Evolutionary conservation across 2,113 vertebrate genomes (phyloP), one percentile per base, ranked within the genome.

Genomic region (Girardinichthys multiradiatus): DNA sequence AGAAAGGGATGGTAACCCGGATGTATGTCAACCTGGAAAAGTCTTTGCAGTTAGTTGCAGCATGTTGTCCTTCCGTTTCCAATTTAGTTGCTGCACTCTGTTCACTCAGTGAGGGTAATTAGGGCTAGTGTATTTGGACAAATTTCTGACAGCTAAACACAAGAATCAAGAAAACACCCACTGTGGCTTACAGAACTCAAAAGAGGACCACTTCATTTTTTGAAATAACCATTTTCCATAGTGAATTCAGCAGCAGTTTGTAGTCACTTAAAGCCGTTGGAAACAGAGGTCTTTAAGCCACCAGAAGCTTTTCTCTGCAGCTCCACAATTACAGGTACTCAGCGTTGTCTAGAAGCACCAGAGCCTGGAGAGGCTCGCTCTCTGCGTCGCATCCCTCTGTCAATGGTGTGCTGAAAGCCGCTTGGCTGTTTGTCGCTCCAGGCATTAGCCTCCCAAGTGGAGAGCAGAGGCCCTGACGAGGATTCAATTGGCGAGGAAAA

Each of bases 251-350:
- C 64, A 54, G 79, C 87, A 77, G 93, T 95, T 95, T 94, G 93
- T 94, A 94, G 86, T 92, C 95, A 94, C 95, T 95, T 93, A 91
- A 95, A 95, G 95, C 95, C 95, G 93, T 94, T 95, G 95, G 95
- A 95, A 97, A 95, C 95, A 94, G 94, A 88, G 95, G 93, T 93
- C 94, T 95, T 96, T 94, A 94, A 96, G 95, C 92, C 64, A 26
- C 87, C 91, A 91, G 90, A 83, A 82, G 90, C 95, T 94, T 95
- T 95, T 96, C 93, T 94, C 95, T 93, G 75, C 94, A 84, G 93
- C 95, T 90, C 92, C 94, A 97, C 95, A 96, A 97, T 97, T 95
- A 96, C 76, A 96, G 96, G 95, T 91, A 96, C 96, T 98, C 94
- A 90, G 95, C 94, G 95, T 95, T 94, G 94, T 96, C 95, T 96